Evolutionary conservation across 92 coral and sea anemone genomes (phyloP).

Genomic region (Siderastrea radians): DNA sequence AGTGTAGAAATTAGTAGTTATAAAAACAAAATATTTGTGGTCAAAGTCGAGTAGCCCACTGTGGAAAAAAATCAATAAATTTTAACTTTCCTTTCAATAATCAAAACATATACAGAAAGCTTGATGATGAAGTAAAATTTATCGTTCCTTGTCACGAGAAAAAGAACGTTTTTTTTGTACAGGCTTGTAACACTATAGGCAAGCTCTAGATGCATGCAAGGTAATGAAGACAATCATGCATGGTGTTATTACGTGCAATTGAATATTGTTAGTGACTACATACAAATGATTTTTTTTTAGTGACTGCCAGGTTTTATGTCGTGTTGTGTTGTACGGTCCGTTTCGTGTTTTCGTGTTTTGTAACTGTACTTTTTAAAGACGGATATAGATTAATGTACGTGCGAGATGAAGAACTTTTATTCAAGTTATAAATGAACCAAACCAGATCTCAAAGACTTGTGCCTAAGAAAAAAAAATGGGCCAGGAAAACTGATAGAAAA

Average conservation of each 20-base stretch:
- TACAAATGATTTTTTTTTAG: background rate
- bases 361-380: background rate
- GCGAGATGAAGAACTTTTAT: background rate
- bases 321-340: background rate
- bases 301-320: slow-evolving; percentile 16
- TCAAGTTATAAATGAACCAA: background rate
- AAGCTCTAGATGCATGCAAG: background rate
- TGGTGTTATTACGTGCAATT: background rate
- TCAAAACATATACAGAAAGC: background rate
- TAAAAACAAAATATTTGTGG: too few relatives aligned
- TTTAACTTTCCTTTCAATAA: background rate
- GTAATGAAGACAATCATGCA: background rate
- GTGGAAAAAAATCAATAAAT: background rate
- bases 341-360: background rate
- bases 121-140: background rate
- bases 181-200: background rate
- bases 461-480: background rate
- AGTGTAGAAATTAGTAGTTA: too few relatives aligned
- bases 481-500: background rate
- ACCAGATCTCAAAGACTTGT: background rate
- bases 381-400: background rate
- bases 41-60: too few relatives aligned
- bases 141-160: background rate
- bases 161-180: background rate
- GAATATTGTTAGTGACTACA: too few relatives aligned